A percentile compares a stretch with the other conserved stretches of the same genome.
These are phyloP conservation scores for Epizoanthus fatuus DNA, from an alignment of 92 coral and sea anemone genomes.

Conservation along the genomic window DNA sequence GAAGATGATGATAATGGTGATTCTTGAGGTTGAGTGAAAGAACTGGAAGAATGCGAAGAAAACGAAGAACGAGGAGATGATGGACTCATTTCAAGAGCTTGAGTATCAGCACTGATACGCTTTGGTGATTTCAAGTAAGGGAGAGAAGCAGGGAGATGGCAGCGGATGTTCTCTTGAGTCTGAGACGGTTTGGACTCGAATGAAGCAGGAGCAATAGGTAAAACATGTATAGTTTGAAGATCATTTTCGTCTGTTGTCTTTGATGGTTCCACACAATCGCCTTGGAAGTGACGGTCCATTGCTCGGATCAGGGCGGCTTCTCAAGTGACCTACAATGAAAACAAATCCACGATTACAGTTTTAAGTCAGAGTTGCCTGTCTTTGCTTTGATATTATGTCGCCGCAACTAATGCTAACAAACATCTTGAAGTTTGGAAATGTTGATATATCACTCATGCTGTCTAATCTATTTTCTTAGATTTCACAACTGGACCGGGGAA, in stretches of 20 bases:
- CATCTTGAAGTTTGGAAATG: no score
- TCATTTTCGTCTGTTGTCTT: neutral
- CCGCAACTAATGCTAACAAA: no score
- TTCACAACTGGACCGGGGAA: no score
- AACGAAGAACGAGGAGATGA: constrained; percentile 4
- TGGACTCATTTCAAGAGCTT: neutral
- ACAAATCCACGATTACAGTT: no score
- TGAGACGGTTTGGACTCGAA: neutral
- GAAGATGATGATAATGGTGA: neutral
- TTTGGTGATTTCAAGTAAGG: no score
- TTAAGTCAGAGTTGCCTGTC: no score
- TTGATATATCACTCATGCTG: no score
- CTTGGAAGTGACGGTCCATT: neutral
- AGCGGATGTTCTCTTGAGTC: neutral
- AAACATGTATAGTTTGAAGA: neutral
- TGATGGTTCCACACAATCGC: neutral
- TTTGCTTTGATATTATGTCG: no score
- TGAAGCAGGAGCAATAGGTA: neutral
- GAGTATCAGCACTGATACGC: no score
- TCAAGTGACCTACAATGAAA: no score
- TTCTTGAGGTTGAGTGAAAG: neutral
- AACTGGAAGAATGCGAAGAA: neutral
- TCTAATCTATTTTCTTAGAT: no score
- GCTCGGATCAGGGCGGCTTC: neutral
- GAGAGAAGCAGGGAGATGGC: no score